Evolutionary conservation across 2,113 vertebrate species (phyloP), one percentile per base, ranked within the genome.

Genomic region (Loxodonta africana): DNA sequence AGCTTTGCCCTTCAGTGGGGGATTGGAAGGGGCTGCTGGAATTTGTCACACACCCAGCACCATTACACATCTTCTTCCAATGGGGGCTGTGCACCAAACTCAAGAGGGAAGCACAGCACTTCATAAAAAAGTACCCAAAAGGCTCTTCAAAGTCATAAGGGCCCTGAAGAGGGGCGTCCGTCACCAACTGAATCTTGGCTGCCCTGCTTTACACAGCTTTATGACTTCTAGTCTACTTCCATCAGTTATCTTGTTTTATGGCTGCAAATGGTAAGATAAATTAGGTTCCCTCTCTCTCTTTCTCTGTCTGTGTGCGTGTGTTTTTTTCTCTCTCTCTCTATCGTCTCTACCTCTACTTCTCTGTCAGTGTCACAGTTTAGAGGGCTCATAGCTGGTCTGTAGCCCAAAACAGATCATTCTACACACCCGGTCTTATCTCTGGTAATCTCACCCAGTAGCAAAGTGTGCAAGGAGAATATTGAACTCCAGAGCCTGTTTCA

Each of bases 241-340:
- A 98, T 97, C 94, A 88, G 41, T 96, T 98, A 88, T 82, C 62
- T 96, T 97, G 1, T 97, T 98, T 98, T 98, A 98, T 98, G 95
- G 91, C 83, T 97, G 82, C 21, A 94, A 90, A 88, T 92, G 91
- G 92, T 96, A 97, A 98, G 96, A 98, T 96, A 96, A 98, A 98
- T 96, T 80, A 78, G 28, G 12, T 90, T 90, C 44, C 78, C 51
- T 65, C 44, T 41, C 69, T 67, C 23, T 48, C 26, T 62, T 11
- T 44, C 44, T 93, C 82, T 97, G 63, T 96, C 53, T 74, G 2
- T 37, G 12, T 30, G 28, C 33, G 65, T 67, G 37, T 37, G 37
- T 37, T 37, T 37, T 37, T 37, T 37, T 71, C 90, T 97, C 28
- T 60, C 7, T 11, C 7, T 5, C 6, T 37, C 15, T 46, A 5